Percentiles rank a stretch among this genome's conserved stretches.
Evolutionary conservation across 2,797 vertebrate genomes (phyloP).

Genomic region (Sardinella longiceps): DNA sequence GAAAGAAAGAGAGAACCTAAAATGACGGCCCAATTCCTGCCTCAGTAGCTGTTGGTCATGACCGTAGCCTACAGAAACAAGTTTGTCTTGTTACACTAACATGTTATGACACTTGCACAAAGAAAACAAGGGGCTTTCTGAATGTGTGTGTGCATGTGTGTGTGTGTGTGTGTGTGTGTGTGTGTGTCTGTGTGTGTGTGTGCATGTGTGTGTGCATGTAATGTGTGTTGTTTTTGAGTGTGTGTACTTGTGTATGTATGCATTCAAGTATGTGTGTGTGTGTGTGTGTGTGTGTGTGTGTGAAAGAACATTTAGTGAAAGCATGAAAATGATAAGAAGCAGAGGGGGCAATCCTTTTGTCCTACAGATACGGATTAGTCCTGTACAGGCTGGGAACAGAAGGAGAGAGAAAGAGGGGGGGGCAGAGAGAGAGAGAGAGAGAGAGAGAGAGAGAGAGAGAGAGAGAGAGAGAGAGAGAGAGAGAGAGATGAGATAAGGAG

Average conservation of each 20-base stretch:
- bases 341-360: constrained; percentile 19
- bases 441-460: not conserved
- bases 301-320: not conserved
- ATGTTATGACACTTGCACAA: not conserved
- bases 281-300: not conserved
- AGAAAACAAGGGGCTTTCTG: not conserved
- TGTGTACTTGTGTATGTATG: not conserved
- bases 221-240: too few relatives aligned
- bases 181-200: not conserved
- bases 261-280: too few relatives aligned
- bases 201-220: too few relatives aligned
- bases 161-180: constrained; percentile 4
- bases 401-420: not conserved
- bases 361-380: constrained; percentile 36
- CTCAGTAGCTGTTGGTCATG: not conserved
- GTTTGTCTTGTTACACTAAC: not conserved
- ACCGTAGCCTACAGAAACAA: not conserved
- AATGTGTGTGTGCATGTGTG: not conserved
- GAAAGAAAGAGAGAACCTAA: not conserved
- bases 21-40: not conserved
- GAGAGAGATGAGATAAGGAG: not conserved
- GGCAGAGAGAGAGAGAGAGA: constrained; percentile 30
- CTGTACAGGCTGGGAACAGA: not conserved
- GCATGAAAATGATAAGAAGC: not conserved
- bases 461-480: constrained; percentile 14